Base-by-base conservation (phyloP, 2,888 invertebrate genomes). In the Coenonympha arcania region DNA sequence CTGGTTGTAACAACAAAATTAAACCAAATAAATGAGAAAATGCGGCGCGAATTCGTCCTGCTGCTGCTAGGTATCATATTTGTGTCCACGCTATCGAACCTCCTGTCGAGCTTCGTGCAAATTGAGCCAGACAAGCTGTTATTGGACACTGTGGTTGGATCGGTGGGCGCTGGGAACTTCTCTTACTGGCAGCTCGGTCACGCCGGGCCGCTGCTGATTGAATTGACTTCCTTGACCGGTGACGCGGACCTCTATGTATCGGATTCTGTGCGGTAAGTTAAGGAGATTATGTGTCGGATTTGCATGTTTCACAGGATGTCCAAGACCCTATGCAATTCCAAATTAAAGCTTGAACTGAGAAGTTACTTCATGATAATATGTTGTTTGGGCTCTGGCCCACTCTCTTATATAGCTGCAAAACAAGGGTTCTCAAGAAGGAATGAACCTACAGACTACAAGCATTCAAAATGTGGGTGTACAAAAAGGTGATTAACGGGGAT, bases 121-220 rank as follows among this genome's bases (percentile, higher is more conserved):
- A 60, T 69, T 34, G 73, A 75, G 33, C 54, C 62, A 0, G 76
- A 81, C 50, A 79, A 76, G 68, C 61, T 81, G 46, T 62, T 83
- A 0, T 57, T 85, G 55, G 82, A 85, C 52, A 79, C 79, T 0
- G 84, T 85, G 0, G 65, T 68, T 0, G 85, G 86, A 0, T 60
- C 63, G 0, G 85, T 86, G 0, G 79, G 80, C 0, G 81, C 81
- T 1, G 86, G 86, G 0, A 85, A 85, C 66, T 84, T 83, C 56
- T 81, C 86, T 0, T 86, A 82, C 48, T 86, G 85, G 86, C 83
- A 84, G 62, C 61, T 83, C 6, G 79, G 78, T 0, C 80, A 85
- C 30, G 62, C 63, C 0, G 85, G 86, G 1, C 79, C 78, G 11
- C 40, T 86, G 30, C 49, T 77, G 19, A 71, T 86, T 0, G 84